Percentiles rank a stretch among this genome's conserved stretches.
phyloP scores from a whole-genome alignment of 2,888 invertebrate genomes.

The Metopia argyrocephala region DNA sequence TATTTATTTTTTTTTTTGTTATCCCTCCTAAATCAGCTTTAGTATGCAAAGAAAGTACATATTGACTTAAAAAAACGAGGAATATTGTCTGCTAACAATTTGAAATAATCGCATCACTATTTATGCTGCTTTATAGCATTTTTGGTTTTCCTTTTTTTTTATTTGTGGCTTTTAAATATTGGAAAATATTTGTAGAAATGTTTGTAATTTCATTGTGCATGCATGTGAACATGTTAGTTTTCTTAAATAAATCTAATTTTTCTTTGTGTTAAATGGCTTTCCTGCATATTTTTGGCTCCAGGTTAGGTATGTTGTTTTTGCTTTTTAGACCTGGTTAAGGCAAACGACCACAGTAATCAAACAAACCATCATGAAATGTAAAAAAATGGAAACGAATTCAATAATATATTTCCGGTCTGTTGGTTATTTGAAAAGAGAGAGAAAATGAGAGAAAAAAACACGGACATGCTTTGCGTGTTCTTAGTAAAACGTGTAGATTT shows the following conservation, averaged over 20 bases:
- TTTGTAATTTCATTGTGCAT: background rate
- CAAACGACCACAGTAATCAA: background rate
- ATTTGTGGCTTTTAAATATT: background rate
- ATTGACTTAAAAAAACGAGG: background rate
- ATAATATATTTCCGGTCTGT: constrained; percentile 49
- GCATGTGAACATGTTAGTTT: background rate
- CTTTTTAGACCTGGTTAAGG: background rate
- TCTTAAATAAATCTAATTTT: background rate
- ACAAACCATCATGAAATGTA: constrained; percentile 6
- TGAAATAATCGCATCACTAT: background rate
- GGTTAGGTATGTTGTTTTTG: background rate
- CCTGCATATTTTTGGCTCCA: constrained; percentile 39
- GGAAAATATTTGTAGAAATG: background rate
- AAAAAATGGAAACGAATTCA: constrained; percentile 26
- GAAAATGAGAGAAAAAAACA: background rate
- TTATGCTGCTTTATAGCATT: background rate
- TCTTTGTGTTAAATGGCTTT: constrained; percentile 2
- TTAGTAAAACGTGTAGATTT: constrained; percentile 31
- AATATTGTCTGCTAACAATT: background rate
- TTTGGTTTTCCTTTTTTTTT: background rate
- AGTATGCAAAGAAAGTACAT: background rate
- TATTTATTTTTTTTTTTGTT: no score
- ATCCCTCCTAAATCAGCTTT: no score
- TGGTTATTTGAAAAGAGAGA: background rate
- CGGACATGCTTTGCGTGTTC: constrained; percentile 18